Conservation (phyloP, 2,888 invertebrate species). For the Agrochola circellaris region DNA sequence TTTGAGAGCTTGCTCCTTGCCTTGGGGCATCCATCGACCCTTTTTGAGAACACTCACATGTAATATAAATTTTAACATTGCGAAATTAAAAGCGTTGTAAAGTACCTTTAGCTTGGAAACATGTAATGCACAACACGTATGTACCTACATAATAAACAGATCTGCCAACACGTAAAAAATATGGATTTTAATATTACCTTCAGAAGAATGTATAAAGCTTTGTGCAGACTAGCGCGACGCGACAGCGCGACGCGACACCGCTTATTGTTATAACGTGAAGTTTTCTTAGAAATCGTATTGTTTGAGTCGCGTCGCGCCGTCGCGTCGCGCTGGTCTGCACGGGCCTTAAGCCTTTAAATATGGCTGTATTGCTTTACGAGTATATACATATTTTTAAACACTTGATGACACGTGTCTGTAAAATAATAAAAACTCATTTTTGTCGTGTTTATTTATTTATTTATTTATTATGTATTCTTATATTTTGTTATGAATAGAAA, state of each 20-base stretch:
- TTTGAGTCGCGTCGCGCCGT: too few relatives aligned
- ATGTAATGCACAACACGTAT: not conserved
- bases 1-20: slow-evolving; percentile 23
- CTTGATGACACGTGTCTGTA: not conserved
- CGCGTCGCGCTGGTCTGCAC: too few relatives aligned
- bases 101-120: not conserved
- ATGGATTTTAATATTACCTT: not conserved
- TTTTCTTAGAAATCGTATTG: too few relatives aligned
- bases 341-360: not conserved
- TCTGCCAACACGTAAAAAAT: not conserved
- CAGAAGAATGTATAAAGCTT: too few relatives aligned
- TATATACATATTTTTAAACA: not conserved
- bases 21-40: slow-evolving; percentile 25
- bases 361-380: not conserved
- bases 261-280: too few relatives aligned
- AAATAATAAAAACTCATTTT: not conserved
- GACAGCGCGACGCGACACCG: too few relatives aligned
- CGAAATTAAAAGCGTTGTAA: slow-evolving; percentile 21
- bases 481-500: not conserved
- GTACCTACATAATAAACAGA: not conserved
- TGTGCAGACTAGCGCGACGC: too few relatives aligned
- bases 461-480: not conserved
- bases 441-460: too few relatives aligned
- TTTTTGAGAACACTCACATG: slow-evolving; percentile 19
- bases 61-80: slow-evolving; percentile 11